Percentiles rank a stretch among this genome's conserved stretches.
These are phyloP conservation scores for Camptogramma bilineatum DNA, from an alignment of 2,888 invertebrate genomes.

Conservation along the genomic window DNA sequence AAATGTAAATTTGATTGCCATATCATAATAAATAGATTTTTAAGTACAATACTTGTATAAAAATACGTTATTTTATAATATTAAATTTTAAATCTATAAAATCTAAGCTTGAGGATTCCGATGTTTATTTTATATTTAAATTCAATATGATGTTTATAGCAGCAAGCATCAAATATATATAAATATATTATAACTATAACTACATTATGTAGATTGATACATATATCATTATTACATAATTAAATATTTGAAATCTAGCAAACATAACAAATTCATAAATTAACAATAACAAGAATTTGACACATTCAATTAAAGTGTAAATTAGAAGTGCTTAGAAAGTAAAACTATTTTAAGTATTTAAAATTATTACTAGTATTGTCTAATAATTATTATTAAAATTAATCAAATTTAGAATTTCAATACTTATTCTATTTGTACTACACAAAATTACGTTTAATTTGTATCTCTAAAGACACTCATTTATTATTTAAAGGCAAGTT, in stretches of 20 bases:
- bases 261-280: slow-evolving; percentile 24
- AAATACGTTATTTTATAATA: slow-evolving; percentile 9
- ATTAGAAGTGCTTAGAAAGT: slow-evolving; percentile 6
- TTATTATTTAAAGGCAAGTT: not conserved
- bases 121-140: too few relatives aligned
- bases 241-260: slow-evolving; percentile 17
- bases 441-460: not conserved
- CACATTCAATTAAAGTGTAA: slow-evolving; percentile 10
- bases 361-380: slow-evolving; percentile 17
- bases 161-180: slow-evolving; percentile 8
- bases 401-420: not conserved
- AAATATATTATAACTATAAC: not conserved
- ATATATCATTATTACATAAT: slow-evolving; percentile 9
- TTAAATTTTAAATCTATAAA: slow-evolving; percentile 3
- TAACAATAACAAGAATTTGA: slow-evolving; percentile 19
- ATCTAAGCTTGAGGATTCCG: not conserved
- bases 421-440: slow-evolving; percentile 21
- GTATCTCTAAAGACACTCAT: not conserved
- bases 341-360: not conserved
- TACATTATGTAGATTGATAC: not conserved
- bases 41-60: slow-evolving; percentile 18
- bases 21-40: slow-evolving; percentile 4
- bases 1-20: slow-evolving; percentile 7
- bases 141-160: not conserved
- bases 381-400: slow-evolving; percentile 6